These are phyloP conservation scores for Lagocephalus sceleratus DNA, from an alignment of 2,797 vertebrate genomes.

Conservation along the genomic window DNA sequence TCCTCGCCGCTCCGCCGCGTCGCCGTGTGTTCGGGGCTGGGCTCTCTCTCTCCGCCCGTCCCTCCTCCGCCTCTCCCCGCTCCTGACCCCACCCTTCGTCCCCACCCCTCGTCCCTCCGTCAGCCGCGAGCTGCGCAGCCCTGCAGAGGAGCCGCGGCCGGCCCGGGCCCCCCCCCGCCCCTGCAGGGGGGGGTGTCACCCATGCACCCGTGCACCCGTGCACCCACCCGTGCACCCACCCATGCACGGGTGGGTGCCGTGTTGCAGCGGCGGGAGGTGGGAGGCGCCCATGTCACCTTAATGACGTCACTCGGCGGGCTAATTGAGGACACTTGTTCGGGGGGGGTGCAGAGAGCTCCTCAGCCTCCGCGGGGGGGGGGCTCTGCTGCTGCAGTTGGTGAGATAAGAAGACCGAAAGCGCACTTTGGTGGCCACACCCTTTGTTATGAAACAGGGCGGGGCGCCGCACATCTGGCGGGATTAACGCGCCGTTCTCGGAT, in stretches of 20 bases:
- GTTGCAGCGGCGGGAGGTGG: constrained; percentile 31
- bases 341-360: too few relatives aligned
- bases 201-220: too few relatives aligned
- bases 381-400: constrained; percentile 35
- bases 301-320: constrained; percentile 70
- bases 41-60: constrained; percentile 81
- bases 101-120: constrained; percentile 85
- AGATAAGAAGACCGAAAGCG: neutral
- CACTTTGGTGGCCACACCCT: constrained; percentile 41
- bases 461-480: too few relatives aligned
- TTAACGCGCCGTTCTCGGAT: too few relatives aligned
- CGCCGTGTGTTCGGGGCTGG: constrained; percentile 80
- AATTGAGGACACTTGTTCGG: constrained; percentile 69
- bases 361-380: constrained; percentile 2
- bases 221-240: too few relatives aligned
- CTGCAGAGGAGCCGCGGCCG: constrained; percentile 56
- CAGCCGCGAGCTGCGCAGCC: constrained; percentile 64
- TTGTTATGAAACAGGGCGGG: constrained; percentile 41
- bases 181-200: neutral
- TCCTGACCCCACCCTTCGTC: constrained; percentile 91
- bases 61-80: constrained; percentile 86
- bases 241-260: neutral
- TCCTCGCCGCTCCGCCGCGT: constrained; percentile 62
- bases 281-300: constrained; percentile 68
- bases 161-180: too few relatives aligned